Percentiles rank a stretch among this genome's conserved stretches.
These are phyloP conservation scores for Apantesis nais DNA, from an alignment of 2,888 invertebrate genomes.

Conservation along the genomic window DNA sequence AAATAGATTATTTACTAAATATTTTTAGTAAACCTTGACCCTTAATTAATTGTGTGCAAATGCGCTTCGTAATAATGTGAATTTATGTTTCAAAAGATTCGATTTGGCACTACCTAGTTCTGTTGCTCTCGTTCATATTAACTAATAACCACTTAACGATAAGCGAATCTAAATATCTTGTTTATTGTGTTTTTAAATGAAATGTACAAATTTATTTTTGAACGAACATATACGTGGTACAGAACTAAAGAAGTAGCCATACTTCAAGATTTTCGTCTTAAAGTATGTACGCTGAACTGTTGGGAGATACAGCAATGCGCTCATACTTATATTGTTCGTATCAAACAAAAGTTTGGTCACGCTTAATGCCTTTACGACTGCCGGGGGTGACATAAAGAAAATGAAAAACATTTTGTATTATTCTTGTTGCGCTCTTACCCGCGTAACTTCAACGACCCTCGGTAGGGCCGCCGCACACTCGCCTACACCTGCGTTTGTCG, in stretches of 20 bases:
- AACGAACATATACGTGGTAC: not conserved
- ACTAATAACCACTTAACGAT: not conserved
- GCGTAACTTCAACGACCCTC: slow-evolving; percentile 80
- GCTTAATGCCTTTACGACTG: slow-evolving; percentile 95
- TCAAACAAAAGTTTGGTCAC: slow-evolving; percentile 91
- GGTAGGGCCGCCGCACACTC: slow-evolving; percentile 60
- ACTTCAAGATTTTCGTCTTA: slow-evolving; percentile 25
- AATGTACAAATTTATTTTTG: not conserved
- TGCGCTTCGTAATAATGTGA: not conserved
- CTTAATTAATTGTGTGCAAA: not conserved
- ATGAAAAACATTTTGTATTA: slow-evolving; percentile 92
- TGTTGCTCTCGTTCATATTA: not conserved
- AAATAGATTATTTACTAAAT: no score
- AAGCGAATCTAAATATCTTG: not conserved
- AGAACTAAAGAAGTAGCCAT: not conserved
- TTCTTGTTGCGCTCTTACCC: slow-evolving; percentile 85
- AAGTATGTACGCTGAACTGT: slow-evolving; percentile 20
- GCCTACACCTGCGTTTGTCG: slow-evolving; percentile 51
- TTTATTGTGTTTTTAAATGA: not conserved
- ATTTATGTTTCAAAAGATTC: not conserved
- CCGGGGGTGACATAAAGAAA: slow-evolving; percentile 95
- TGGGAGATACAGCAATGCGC: slow-evolving; percentile 62
- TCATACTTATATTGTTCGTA: slow-evolving; percentile 82
- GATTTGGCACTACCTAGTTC: not conserved
- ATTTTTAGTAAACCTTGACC: not conserved